phyloP scores from a whole-genome alignment of 2,113 vertebrate genomes.

The Tetrao urogallus region DNA sequence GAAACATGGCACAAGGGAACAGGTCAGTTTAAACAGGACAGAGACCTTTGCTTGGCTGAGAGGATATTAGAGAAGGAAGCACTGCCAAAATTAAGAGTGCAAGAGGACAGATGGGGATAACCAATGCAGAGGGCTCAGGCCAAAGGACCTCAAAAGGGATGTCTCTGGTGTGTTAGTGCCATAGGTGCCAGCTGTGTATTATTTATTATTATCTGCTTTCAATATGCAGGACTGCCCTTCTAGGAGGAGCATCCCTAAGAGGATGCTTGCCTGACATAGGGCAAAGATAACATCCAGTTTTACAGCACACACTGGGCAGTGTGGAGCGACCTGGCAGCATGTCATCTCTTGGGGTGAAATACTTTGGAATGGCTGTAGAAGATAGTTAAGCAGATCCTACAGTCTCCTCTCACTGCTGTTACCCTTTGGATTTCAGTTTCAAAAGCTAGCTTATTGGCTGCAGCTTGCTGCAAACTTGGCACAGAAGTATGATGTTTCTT shows the following conservation, averaged over 20 bases:
- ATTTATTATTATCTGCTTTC: neutral
- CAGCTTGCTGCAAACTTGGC: slow-evolving; percentile 47
- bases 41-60: neutral
- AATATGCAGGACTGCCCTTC: neutral
- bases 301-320: neutral
- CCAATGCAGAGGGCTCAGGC: neutral
- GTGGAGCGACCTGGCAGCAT: neutral
- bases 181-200: neutral
- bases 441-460: slow-evolving; percentile 16
- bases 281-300: neutral
- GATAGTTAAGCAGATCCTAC: accelerated
- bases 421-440: neutral
- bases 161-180: neutral
- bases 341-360: neutral
- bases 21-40: neutral
- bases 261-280: neutral
- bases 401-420: neutral
- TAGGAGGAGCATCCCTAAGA: neutral
- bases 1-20: neutral
- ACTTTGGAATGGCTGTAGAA: neutral
- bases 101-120: neutral
- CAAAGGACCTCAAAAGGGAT: neutral
- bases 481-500: slow-evolving; percentile 11
- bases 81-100: neutral
- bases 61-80: neutral